Evolutionary conservation across 92 coral and sea anemone species (phyloP).

Genomic region (Epizoanthus fatuus): DNA sequence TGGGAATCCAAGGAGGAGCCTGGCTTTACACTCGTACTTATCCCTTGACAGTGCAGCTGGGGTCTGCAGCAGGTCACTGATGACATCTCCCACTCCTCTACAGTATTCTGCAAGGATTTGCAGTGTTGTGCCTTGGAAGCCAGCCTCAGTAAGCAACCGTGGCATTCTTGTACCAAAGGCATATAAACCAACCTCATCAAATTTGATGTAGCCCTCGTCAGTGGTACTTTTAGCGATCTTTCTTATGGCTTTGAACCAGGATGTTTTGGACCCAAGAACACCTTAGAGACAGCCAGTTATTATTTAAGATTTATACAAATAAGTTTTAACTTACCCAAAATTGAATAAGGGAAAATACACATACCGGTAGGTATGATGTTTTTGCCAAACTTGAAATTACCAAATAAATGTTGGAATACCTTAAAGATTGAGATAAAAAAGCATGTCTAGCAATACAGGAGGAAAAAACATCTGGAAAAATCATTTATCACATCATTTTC

Average conservation of each 20-base stretch:
- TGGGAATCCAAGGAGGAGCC: constrained; percentile 57
- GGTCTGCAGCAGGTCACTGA: constrained; percentile 48
- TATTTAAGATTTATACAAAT: too few relatives aligned
- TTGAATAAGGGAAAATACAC: too few relatives aligned
- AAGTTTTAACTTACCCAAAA: too few relatives aligned
- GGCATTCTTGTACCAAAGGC: constrained; percentile 46
- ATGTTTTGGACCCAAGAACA: background rate
- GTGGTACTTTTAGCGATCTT: background rate
- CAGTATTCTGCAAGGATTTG: constrained; percentile 46
- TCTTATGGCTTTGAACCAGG: background rate
- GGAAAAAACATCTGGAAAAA: too few relatives aligned
- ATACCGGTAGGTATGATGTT: too few relatives aligned
- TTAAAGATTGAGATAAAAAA: too few relatives aligned
- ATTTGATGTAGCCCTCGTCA: background rate
- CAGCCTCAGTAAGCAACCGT: constrained; percentile 45
- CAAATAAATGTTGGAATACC: too few relatives aligned
- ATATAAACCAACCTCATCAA: background rate
- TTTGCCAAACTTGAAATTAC: too few relatives aligned
- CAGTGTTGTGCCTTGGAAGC: constrained; percentile 44
- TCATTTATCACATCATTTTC: too few relatives aligned
- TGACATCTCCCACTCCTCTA: constrained; percentile 4
- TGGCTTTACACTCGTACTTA: constrained; percentile 47
- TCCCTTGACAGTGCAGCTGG: constrained; percentile 46
- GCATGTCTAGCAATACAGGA: too few relatives aligned
- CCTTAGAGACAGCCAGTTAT: too few relatives aligned